phyloP scores from a whole-genome alignment of 2,797 vertebrate species.

The Limosa lapponica region DNA sequence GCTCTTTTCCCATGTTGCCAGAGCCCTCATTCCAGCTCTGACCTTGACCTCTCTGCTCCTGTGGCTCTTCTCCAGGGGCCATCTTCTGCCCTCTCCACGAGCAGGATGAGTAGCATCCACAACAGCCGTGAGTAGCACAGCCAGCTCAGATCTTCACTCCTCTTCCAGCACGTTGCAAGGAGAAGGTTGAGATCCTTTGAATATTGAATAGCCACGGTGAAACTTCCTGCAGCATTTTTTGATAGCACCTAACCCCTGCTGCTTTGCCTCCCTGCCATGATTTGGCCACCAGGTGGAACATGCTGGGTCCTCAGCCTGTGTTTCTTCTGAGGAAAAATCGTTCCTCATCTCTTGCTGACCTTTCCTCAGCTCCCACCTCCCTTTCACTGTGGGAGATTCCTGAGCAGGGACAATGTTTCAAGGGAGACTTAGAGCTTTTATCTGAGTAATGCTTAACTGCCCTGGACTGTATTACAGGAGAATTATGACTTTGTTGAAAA shows the following conservation, averaged over 20 bases:
- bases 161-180: neutral
- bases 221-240: neutral
- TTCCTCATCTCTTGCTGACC: neutral
- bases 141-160: neutral
- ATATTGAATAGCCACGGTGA: neutral
- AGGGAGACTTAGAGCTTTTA: constrained; percentile 1
- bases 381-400: neutral
- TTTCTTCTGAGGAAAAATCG: neutral
- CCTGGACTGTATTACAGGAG: constrained; percentile 15
- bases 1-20: neutral
- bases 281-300: neutral
- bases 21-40: neutral
- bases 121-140: neutral
- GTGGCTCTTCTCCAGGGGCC: neutral
- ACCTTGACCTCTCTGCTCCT: neutral
- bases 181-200: neutral
- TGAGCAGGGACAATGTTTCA: constrained; percentile 16
- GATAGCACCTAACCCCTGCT: neutral
- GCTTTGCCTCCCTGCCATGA: neutral
- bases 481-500: constrained; percentile 65
- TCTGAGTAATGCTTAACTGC: constrained; percentile 37
- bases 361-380: neutral
- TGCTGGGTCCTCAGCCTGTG: neutral
- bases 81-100: neutral
- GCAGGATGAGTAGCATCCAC: neutral